Evolutionary conservation across 2,888 invertebrate species (phyloP), one percentile per base, ranked within the genome.

Genomic region (Melipona beecheii): DNA sequence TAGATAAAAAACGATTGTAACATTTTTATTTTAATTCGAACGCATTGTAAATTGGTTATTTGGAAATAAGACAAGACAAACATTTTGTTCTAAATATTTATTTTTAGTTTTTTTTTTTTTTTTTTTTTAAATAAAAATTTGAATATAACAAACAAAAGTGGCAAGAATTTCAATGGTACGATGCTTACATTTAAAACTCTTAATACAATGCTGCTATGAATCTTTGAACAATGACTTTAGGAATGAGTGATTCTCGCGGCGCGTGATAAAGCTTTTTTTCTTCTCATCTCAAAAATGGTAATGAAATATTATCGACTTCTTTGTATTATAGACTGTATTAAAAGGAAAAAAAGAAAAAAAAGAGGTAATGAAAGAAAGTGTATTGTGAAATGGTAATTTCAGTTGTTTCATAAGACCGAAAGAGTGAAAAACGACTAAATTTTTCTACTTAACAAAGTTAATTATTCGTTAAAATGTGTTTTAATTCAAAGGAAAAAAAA

Each of bases 311-410:
- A 69, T 66, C 54, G 75, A 81, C 66, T 68, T 81, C 31, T 86
- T 79, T 83, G 75, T 86, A 84, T 76, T 43, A 79, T 78, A 84
- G 49, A 76, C 64, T 77, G 77, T 84, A 68, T 69, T 77, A 69
- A 79, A 74, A 68, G 56, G n/a, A 5, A 21, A 60, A 43, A 43
- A 9, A 2, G 77, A 71, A 79, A 74, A 68, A 60, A n/a, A 58
- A 5, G n/a, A 60, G 62, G 50, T 54, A 49, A 58, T 2, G 24
- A 31, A 73, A 66, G 31, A 60, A 79, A 64, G 36, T 58, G 21
- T 78, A 80, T 68, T 71, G 64, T 75, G 36, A 74, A 66, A 81
- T 76, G 77, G 19, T 79, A 68, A 81, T 74, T 80, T 54, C 36
- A 75, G 78, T 77, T 75, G n/a, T 73, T 74, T 66, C 52, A 27